Percentiles rank a stretch among this genome's conserved stretches.
Conservation (phyloP, 2,888 invertebrate species). For the Caenorhabditis sp. region DNA sequence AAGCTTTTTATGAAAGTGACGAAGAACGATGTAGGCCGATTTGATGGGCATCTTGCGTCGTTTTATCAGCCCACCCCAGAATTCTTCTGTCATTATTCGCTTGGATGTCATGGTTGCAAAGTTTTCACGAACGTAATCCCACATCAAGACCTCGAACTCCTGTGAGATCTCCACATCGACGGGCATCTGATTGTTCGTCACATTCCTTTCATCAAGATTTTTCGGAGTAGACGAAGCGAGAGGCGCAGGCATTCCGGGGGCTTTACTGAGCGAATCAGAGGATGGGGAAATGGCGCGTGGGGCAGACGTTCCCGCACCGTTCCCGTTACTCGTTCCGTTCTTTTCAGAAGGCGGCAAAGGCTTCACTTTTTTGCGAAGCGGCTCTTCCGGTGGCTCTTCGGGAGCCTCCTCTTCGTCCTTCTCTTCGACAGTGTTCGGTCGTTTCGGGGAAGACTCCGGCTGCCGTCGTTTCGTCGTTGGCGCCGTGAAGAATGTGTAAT, state of each 20-base stretch:
- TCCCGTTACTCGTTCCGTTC: too few species aligned
- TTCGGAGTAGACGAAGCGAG: background rate
- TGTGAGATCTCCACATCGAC: background rate
- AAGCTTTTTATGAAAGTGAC: slow-evolving; percentile 3
- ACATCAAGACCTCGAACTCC: slow-evolving; percentile 4
- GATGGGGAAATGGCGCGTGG: too few species aligned
- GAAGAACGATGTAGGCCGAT: background rate
- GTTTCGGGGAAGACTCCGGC: too few species aligned
- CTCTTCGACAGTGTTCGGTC: too few species aligned
- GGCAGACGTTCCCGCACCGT: too few species aligned
- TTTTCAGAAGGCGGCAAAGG: background rate
- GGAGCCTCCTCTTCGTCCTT: background rate
- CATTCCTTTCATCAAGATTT: background rate
- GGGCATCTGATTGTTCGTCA: background rate
- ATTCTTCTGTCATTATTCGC: background rate
- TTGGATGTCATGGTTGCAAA: background rate
- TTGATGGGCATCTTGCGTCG: background rate
- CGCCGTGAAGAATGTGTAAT: background rate
- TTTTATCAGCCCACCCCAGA: slow-evolving; percentile 8
- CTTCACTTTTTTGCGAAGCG: background rate
- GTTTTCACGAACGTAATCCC: slow-evolving; percentile 6
- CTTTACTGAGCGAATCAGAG: too few species aligned
- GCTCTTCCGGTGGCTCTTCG: background rate
- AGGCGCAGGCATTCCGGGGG: too few species aligned
- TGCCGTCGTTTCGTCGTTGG: background rate